Percentiles rank a stretch among this genome's conserved stretches.
These are phyloP conservation scores for Venustoraphidia nigricollis DNA, from an alignment of 2,888 invertebrate genomes.

Conservation along the genomic window DNA sequence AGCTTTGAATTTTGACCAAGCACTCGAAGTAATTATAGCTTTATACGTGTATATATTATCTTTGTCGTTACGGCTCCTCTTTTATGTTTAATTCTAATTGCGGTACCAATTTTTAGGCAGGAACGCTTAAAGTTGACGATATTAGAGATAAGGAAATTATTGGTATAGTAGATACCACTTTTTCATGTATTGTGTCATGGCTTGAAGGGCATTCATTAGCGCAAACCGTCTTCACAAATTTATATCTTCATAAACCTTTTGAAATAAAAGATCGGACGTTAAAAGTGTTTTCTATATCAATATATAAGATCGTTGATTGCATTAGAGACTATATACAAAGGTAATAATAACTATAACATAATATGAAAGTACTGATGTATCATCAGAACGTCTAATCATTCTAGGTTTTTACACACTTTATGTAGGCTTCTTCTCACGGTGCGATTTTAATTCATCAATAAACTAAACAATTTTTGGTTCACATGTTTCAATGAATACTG, in stretches of 20 bases:
- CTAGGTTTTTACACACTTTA: no score
- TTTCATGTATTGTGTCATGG: conserved; percentile 93
- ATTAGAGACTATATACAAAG: conserved; percentile 80
- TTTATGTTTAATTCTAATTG: not conserved
- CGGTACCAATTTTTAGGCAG: conserved; percentile 39
- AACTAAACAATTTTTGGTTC: no score
- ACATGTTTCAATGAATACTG: no score
- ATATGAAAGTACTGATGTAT: not conserved
- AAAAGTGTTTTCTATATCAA: conserved; percentile 71
- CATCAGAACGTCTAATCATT: no score
- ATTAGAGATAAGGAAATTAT: conserved; percentile 68
- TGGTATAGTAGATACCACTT: conserved; percentile 86
- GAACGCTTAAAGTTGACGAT: conserved; percentile 59
- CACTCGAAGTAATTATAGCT: conserved; percentile 46
- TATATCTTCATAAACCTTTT: conserved; percentile 85
- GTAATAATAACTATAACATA: no score
- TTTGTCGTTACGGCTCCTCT: conserved; percentile 1
- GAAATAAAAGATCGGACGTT: conserved; percentile 68
- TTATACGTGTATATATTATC: no score
- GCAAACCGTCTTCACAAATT: conserved; percentile 92
- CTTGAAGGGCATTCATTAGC: conserved; percentile 91
- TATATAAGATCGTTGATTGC: conserved; percentile 78
- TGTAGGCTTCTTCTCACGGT: no score
- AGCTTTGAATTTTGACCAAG: conserved; percentile 74
- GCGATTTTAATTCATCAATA: no score